Evolutionary conservation across 2,113 vertebrate species (phyloP), one percentile per base, ranked within the genome.

Genomic region (Eulemur macaco): DNA sequence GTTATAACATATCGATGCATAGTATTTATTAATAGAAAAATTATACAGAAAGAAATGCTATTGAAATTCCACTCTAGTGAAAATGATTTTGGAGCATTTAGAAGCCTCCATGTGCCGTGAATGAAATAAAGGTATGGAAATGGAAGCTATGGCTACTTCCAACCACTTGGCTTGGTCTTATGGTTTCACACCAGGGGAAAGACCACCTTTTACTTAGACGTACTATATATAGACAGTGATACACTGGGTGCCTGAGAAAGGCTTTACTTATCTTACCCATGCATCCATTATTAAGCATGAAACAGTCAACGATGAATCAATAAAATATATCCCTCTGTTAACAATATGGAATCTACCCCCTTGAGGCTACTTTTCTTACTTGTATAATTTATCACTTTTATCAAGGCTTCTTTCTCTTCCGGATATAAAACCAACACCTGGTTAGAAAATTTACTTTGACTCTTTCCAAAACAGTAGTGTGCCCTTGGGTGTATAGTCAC

Each of bases 261-360:
- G 23, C 76, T 69, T 47, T 74, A 52, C 50, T 80, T 42, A 50
- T 94, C 91, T 90, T 63, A 92, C 56, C 60, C 52, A 69, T 42
- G 85, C 92, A 93, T 94, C 50, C 29, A 89, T 95, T 96, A 95
- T 87, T 94, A 97, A 97, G 74, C 31, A 42, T 6, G 34, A 29
- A 91, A 71, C 29, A 85, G 82, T 77, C 96, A 95, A 96, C 88
- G 86, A 52, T 64, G 34, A 94, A 94, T 86, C 74, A 95, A 92
- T 97, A 96, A 96, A 97, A 95, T 63, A 97, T 84, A 93, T 54
- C n/a, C 64, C 52, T 89, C 83, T 89, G 74, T 89, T 94, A 93
- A 86, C 25, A 76, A 82, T 18, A 71, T 3, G 34, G 29, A 64
- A 20, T 45, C 63, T 96, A 11, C 47, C 21, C 50, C n/a, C 69